These are phyloP conservation scores for Zaprionus ornatus DNA, from an alignment of 1,140 invertebrate genomes.

Conservation along the genomic window DNA sequence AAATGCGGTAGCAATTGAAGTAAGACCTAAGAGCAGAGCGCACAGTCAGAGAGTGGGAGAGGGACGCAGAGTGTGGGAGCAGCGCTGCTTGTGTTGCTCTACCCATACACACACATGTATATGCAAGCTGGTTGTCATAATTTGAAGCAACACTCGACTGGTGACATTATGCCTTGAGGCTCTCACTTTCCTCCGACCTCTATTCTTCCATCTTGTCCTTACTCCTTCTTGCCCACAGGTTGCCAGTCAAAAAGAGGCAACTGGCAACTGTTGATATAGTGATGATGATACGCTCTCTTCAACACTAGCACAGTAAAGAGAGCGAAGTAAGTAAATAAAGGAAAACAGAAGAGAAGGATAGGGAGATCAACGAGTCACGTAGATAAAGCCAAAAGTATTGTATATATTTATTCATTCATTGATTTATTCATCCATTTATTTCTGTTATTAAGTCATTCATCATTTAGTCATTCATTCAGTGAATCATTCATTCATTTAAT, in stretches of 20 bases:
- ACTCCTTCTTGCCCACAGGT: conserved; percentile 18
- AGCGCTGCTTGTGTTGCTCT: neutral
- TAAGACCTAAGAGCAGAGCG: neutral
- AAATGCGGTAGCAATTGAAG: conserved; percentile 30
- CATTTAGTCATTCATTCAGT: too few species aligned
- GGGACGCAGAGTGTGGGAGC: neutral
- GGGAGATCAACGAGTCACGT: neutral
- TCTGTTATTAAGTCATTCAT: too few species aligned
- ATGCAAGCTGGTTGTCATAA: conserved; percentile 32
- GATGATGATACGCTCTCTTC: conserved; percentile 64
- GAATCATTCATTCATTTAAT: too few species aligned
- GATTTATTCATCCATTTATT: too few species aligned
- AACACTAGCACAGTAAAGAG: conserved; percentile 48
- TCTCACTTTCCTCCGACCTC: neutral
- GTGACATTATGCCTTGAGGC: conserved; percentile 43
- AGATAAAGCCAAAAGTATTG: too few species aligned
- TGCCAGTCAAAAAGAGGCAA: conserved; percentile 17
- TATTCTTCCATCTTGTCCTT: neutral
- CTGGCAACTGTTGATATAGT: conserved; percentile 76
- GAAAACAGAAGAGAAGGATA: neutral
- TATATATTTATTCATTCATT: too few species aligned
- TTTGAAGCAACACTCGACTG: conserved; percentile 61
- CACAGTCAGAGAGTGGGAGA: neutral
- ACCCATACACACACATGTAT: conserved; percentile 4
- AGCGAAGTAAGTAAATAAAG: too few species aligned